Evolutionary conservation across 2,888 invertebrate genomes (phyloP).

Genomic region (Drosophila prostipennis): DNA sequence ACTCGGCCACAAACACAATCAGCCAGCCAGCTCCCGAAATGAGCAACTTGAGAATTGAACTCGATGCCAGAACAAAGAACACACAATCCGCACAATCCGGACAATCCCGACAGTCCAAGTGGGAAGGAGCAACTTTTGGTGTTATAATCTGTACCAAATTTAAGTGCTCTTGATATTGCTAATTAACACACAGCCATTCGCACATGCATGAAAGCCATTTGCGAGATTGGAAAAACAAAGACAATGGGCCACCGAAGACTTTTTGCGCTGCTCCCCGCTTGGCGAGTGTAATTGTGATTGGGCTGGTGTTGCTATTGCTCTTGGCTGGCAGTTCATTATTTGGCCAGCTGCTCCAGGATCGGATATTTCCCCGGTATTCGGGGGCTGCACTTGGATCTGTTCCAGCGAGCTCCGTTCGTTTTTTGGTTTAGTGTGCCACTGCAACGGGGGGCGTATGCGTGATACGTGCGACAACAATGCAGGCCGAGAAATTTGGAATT

Average conservation of each 20-base stretch:
- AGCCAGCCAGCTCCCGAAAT: conserved; percentile 37
- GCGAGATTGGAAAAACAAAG: conserved; percentile 68
- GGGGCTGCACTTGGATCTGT: conserved; percentile 29
- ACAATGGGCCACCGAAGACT: conserved; percentile 42
- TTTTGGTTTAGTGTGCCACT: conserved; percentile 27
- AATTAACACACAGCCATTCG: conserved; percentile 64
- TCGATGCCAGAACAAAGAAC: conserved; percentile 27
- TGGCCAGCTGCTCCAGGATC: conserved; percentile 39
- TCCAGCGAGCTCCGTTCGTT: conserved; percentile 20
- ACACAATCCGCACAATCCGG: background rate
- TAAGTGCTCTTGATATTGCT: conserved; percentile 74
- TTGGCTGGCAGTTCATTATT: conserved; percentile 63
- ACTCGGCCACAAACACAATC: conserved; percentile 47
- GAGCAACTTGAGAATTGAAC: conserved; percentile 58
- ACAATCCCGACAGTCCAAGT: background rate
- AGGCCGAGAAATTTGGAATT: conserved; percentile 41
- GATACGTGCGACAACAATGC: conserved; percentile 53
- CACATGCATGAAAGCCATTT: conserved; percentile 60
- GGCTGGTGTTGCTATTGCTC: conserved; percentile 31
- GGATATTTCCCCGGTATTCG: conserved; percentile 28
- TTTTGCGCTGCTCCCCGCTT: conserved; percentile 22
- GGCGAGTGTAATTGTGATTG: conserved; percentile 44
- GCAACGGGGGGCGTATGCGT: conserved; percentile 63
- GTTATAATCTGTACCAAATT: conserved; percentile 65
- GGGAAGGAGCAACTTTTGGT: conserved; percentile 55